phyloP scores from a whole-genome alignment of 2,113 vertebrate genomes.

The Okapia johnstoni region DNA sequence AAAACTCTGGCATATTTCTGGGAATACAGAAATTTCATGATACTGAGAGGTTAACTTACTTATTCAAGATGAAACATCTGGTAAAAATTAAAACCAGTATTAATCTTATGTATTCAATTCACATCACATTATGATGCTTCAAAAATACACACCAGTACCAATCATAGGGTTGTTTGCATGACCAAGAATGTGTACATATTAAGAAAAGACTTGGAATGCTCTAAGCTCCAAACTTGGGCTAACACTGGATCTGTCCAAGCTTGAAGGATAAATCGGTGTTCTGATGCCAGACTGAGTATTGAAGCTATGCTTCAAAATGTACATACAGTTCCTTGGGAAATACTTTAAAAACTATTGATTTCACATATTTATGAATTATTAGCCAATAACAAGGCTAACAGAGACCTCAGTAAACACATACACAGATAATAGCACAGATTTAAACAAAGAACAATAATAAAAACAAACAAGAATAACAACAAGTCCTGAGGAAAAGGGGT shows the following conservation, averaged over 20 bases:
- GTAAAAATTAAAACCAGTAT: not conserved
- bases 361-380: not conserved
- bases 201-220: not conserved
- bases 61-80: not conserved
- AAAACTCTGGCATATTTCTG: not conserved
- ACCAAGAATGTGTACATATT: not conserved
- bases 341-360: not conserved
- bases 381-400: not conserved
- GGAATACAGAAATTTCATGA: not conserved
- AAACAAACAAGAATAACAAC: not conserved
- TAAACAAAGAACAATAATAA: not conserved
- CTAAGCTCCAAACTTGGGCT: not conserved
- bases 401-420: not conserved
- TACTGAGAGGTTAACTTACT: not conserved
- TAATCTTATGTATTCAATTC: not conserved
- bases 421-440: not conserved
- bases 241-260: not conserved
- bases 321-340: not conserved
- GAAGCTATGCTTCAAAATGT: not conserved
- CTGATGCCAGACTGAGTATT: not conserved
- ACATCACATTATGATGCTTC: not conserved
- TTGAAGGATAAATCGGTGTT: not conserved
- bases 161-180: not conserved
- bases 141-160: too few species aligned
- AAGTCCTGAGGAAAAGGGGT: not conserved